Conservation (phyloP, 2,113 vertebrate species). For the Promerops cafer region DNA sequence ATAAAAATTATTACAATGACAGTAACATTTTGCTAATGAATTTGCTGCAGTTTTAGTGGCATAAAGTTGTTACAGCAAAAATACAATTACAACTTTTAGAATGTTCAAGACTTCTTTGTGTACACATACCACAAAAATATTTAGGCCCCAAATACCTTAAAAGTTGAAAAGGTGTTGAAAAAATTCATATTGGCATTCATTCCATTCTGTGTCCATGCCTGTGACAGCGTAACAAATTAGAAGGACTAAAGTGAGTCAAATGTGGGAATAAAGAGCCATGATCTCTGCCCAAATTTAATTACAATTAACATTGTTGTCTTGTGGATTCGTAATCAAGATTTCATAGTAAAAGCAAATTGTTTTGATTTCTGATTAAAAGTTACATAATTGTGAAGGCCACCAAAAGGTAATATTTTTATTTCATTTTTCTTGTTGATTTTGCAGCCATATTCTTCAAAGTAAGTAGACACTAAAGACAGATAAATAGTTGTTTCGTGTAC, state of each 20-base stretch:
- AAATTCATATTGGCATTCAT: background rate
- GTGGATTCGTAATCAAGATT: background rate
- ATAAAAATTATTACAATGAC: background rate
- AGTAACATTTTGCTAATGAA: background rate
- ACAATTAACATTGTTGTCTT: background rate
- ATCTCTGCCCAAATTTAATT: background rate
- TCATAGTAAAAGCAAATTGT: background rate
- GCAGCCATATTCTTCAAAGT: background rate
- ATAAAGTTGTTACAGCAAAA: background rate
- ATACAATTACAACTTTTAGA: background rate
- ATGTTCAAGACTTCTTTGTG: background rate
- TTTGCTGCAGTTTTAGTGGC: background rate
- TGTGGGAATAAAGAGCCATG: background rate
- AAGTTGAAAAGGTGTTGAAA: background rate
- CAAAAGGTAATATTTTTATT: background rate
- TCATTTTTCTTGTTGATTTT: background rate
- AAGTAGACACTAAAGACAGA: background rate
- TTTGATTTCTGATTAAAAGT: background rate
- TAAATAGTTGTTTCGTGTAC: background rate
- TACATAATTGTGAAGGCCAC: background rate
- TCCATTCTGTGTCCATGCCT: background rate
- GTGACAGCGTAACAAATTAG: background rate
- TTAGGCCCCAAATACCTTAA: background rate
- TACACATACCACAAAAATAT: background rate
- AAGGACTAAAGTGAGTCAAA: background rate